Conservation (phyloP, 1,140 invertebrate genomes). For the Rhysida immarginata region DNA sequence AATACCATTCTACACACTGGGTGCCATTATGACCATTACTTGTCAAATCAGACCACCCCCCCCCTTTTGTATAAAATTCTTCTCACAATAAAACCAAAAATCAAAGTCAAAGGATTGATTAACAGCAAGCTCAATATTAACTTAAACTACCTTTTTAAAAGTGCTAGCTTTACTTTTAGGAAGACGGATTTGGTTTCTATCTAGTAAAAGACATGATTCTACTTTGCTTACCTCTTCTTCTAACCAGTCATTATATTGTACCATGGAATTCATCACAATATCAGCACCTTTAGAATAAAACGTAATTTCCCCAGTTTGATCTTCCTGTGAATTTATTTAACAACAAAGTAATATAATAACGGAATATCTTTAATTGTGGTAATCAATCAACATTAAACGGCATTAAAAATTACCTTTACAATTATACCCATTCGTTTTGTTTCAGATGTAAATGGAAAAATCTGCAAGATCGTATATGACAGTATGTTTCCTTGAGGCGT, state of each 20-base stretch:
- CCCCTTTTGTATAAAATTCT: too few relatives aligned
- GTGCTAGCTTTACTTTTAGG: too few relatives aligned
- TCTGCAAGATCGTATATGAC: slow-evolving; percentile 77
- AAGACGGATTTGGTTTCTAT: too few relatives aligned
- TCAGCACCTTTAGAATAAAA: slow-evolving; percentile 98
- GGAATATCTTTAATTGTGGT: neutral
- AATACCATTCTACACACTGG: too few relatives aligned
- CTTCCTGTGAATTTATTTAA: slow-evolving; percentile 51
- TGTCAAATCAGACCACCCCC: too few relatives aligned
- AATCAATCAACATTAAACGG: neutral
- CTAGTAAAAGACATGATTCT: too few relatives aligned
- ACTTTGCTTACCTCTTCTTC: slow-evolving; percentile 65
- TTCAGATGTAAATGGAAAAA: slow-evolving; percentile 98
- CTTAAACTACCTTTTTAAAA: too few relatives aligned
- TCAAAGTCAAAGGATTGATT: too few relatives aligned
- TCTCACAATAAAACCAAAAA: too few relatives aligned
- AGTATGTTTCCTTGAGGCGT: slow-evolving; percentile 52
- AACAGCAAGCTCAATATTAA: too few relatives aligned
- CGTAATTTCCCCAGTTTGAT: slow-evolving; percentile 67
- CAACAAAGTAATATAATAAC: too few relatives aligned
- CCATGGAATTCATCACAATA: slow-evolving; percentile 80
- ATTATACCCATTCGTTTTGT: slow-evolving; percentile 99
- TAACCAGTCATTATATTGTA: slow-evolving; percentile 92
- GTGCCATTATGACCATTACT: too few relatives aligned
- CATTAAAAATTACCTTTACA: slow-evolving; percentile 48